A percentile compares a stretch with the other conserved stretches of the same genome.
Evolutionary conservation across 2,113 vertebrate species (phyloP).

Genomic region (Himantopus leucocephalus): DNA sequence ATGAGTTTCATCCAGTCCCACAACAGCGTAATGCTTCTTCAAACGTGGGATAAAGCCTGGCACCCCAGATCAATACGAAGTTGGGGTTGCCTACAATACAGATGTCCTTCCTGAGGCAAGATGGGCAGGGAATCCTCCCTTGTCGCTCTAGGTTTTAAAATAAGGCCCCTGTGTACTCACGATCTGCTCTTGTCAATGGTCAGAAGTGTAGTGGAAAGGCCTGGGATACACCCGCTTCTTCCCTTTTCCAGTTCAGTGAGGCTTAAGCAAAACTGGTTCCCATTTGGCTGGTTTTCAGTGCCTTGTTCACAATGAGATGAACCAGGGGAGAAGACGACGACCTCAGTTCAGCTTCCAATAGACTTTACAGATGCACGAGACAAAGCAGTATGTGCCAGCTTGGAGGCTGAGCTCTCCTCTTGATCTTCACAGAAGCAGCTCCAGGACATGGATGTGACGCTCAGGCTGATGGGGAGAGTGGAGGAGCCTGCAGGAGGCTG

Average conservation of each 20-base stretch:
- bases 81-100: background rate
- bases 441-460: background rate
- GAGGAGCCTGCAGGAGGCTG: background rate
- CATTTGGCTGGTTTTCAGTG: background rate
- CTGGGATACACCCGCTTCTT: background rate
- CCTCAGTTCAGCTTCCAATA: background rate
- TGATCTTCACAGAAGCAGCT: background rate
- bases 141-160: background rate
- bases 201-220: background rate
- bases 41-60: accelerated
- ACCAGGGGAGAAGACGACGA: background rate
- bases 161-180: background rate
- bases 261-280: background rate
- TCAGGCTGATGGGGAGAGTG: background rate
- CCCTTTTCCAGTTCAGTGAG: background rate
- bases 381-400: background rate
- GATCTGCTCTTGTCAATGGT: background rate
- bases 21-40: background rate
- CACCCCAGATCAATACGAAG: accelerated
- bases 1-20: background rate
- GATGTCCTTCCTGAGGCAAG: background rate
- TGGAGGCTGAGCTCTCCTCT: background rate
- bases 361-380: background rate
- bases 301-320: background rate
- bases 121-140: background rate